Evolutionary conservation across 1,140 invertebrate genomes (phyloP).

Genomic region (Homalodisca vitripennis): DNA sequence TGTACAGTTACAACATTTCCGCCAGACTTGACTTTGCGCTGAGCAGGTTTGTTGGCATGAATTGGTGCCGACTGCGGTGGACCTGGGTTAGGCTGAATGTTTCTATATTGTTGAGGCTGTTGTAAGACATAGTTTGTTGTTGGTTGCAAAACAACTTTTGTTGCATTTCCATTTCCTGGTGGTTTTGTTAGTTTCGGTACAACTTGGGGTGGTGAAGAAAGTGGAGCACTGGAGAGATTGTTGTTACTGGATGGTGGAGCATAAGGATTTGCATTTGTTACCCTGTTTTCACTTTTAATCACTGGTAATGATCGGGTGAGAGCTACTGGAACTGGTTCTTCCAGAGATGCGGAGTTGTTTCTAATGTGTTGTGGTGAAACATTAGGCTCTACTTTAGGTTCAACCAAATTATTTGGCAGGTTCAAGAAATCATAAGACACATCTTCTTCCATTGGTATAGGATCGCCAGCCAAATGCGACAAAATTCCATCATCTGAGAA

Average conservation of each 20-base stretch:
- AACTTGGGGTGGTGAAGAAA: not conserved
- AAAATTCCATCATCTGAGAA: slow-evolving; percentile 36
- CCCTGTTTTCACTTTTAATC: not conserved
- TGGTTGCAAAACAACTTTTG: slow-evolving; percentile 23
- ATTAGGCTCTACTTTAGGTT: slow-evolving; percentile 11
- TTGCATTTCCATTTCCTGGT: not conserved
- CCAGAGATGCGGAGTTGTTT: not conserved
- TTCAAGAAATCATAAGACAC: slow-evolving; percentile 32
- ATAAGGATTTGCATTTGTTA: not conserved
- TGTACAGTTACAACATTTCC: slow-evolving; percentile 37
- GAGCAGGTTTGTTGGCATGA: slow-evolving; percentile 6
- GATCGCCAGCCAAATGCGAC: slow-evolving; percentile 30
- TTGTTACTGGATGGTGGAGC: too few relatives aligned
- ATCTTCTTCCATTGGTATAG: slow-evolving; percentile 24
- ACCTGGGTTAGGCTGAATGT: not conserved
- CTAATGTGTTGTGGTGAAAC: not conserved
- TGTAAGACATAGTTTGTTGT: slow-evolving; percentile 31
- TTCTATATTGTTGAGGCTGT: slow-evolving; percentile 21
- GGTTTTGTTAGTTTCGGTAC: slow-evolving; percentile 1
- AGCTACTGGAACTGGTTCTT: slow-evolving; percentile 16
- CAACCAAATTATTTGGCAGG: slow-evolving; percentile 29
- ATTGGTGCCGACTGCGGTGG: not conserved
- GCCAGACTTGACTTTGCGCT: slow-evolving; percentile 18
- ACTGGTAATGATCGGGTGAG: not conserved
- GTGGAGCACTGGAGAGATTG: not conserved